Base-by-base conservation (phyloP, 2,888 invertebrate genomes). In the Oligia strigilis region DNA sequence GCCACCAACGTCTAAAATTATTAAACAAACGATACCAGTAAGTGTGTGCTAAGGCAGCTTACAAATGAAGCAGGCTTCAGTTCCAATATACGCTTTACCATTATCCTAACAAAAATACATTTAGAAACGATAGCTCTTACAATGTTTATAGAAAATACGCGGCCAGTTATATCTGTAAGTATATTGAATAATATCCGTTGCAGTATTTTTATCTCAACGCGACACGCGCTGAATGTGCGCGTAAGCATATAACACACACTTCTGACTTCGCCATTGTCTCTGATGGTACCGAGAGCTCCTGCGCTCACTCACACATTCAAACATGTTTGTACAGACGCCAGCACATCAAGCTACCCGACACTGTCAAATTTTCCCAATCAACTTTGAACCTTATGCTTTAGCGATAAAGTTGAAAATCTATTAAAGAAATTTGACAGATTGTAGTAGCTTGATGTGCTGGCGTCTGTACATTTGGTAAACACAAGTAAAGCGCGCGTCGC, bases 11-110 rank as follows among this genome's bases (percentile, higher is more conserved):
- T 78, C 29, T 40, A 29, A 58, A 73, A 73, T n/a, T 62, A 14
- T n/a, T 2, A 19, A 67, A n/a, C 13, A 46, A 69, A 52, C 1
- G 11, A 14, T 46, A 65, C 23, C 4, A n/a, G 36, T 72, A 77
- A 62, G 40, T 65, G 75, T 60, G 6, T 77, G 64, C 66, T 81
- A 73, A 72, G 76, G 71, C 81, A 85, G 71, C 77, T 85, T 67
- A 71, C 76, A 72, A 72, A 69, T 14, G 14, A 62, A 72, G 23
- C 76, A 58, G 29, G 75, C 75, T 75, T 72, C 19, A 40, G 70
- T 82, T 75, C 75, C 75, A 58, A 69, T 55, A 77, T 75, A 82
- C 75, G 86, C 86, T 85, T 81, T 85, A 72, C 36, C 43, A 43
- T 64, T 73, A 67, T 23, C 11, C 73, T 67, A 76, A 52, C 36